A percentile compares a stretch with the other conserved stretches of the same genome.
phyloP scores from a whole-genome alignment of 2,113 vertebrate species.

The Coturnix japonica region DNA sequence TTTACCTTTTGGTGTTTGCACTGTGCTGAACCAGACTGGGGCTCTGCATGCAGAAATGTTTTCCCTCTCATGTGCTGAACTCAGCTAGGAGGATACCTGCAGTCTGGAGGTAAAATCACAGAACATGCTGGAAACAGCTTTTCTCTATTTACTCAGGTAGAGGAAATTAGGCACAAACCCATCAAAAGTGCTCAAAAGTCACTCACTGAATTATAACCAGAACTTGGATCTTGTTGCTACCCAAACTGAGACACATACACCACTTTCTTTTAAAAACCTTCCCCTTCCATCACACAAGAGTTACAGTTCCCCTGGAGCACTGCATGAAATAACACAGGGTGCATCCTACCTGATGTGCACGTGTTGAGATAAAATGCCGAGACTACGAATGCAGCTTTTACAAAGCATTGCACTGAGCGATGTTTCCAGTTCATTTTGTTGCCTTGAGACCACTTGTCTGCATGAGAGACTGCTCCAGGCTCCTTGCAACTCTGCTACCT shows the following conservation, averaged over 20 bases:
- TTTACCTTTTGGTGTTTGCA: not conserved
- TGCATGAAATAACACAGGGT: not conserved
- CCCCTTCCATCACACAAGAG: not conserved
- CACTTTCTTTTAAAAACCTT: not conserved
- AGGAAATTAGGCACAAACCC: not conserved
- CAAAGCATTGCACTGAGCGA: not conserved
- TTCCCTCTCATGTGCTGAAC: not conserved
- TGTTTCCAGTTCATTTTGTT: constrained; percentile 33
- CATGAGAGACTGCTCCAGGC: not conserved
- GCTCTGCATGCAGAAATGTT: not conserved
- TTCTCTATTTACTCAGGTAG: not conserved
- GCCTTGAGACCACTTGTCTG: not conserved
- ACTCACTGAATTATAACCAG: not conserved
- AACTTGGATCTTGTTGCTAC: not conserved
- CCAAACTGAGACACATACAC: not conserved
- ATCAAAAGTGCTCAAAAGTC: fast-evolving
- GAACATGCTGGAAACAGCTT: not conserved
- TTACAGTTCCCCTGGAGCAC: not conserved
- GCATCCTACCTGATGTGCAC: constrained; percentile 51
- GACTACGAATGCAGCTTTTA: not conserved
- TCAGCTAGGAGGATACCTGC: not conserved
- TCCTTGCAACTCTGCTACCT: not conserved
- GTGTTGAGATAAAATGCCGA: constrained; percentile 1
- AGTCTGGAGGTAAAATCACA: not conserved
- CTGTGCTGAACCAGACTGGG: not conserved